A percentile compares a stretch with the other conserved stretches of the same genome.
These are phyloP conservation scores for Eleutherodactylus coqui DNA, from an alignment of 2,797 vertebrate species.

Conservation along the genomic window DNA sequence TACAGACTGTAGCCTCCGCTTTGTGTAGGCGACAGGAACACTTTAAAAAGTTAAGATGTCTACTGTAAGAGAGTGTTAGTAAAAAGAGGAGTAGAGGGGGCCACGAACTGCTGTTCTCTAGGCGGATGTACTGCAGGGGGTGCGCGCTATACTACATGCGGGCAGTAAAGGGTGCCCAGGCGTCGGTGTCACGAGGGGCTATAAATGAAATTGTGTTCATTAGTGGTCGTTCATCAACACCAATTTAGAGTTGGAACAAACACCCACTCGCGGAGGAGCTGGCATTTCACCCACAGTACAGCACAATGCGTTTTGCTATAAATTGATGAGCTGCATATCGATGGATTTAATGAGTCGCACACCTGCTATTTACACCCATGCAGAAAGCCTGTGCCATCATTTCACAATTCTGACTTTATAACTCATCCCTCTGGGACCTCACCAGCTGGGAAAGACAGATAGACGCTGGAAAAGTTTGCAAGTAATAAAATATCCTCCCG, in stretches of 20 bases:
- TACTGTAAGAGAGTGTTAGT: background rate
- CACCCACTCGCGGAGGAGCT: slow-evolving; percentile 24
- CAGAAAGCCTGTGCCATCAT: background rate
- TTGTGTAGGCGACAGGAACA: background rate
- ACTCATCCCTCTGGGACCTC: slow-evolving; percentile 29
- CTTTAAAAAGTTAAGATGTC: background rate
- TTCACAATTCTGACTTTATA: slow-evolving; percentile 22
- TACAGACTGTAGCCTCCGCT: background rate
- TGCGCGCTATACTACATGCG: background rate
- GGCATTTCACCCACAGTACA: slow-evolving; percentile 37
- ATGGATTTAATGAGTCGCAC: slow-evolving; percentile 38
- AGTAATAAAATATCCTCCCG: slow-evolving; percentile 25
- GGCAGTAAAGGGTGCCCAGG: background rate
- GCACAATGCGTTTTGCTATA: slow-evolving; percentile 24
- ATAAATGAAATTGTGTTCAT: slow-evolving; percentile 34
- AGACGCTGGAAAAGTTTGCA: background rate
- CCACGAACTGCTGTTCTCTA: no score
- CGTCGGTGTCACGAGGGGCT: slow-evolving; percentile 6
- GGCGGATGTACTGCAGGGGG: no score
- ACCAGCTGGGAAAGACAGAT: slow-evolving; percentile 23
- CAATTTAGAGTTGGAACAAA: slow-evolving; percentile 32
- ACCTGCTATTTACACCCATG: slow-evolving; percentile 29
- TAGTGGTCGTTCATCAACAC: slow-evolving; percentile 38
- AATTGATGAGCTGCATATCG: slow-evolving; percentile 31
- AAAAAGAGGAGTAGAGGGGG: no score